Evolutionary conservation across 2,113 vertebrate species (phyloP).

Genomic region (Euleptes europaea): DNA sequence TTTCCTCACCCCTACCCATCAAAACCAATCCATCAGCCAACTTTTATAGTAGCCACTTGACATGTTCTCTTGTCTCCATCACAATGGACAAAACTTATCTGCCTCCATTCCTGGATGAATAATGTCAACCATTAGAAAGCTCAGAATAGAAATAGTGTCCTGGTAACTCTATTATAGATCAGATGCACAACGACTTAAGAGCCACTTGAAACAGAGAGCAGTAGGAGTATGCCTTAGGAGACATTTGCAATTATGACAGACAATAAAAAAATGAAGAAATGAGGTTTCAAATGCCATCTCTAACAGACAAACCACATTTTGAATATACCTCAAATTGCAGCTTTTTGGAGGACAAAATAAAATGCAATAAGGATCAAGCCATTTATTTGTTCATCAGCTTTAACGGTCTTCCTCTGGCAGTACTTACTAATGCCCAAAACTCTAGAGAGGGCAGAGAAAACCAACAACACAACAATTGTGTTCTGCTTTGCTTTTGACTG

Average conservation of each 20-base stretch:
- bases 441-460: background rate
- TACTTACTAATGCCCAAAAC: background rate
- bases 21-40: background rate
- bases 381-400: background rate
- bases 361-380: rapidly evolving
- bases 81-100: background rate
- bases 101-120: conserved; percentile 2
- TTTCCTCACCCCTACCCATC: background rate
- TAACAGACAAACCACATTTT: background rate
- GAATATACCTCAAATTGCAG: background rate
- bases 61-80: background rate
- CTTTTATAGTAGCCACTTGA: rapidly evolving
- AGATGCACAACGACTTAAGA: background rate
- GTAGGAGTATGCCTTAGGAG: conserved; percentile 5
- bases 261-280: conserved; percentile 12
- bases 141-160: background rate
- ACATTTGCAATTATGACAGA: conserved; percentile 12
- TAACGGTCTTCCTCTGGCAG: rapidly evolving
- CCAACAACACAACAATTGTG: rapidly evolving
- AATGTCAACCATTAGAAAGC: background rate
- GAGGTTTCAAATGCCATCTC: background rate
- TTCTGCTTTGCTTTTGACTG: background rate
- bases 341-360: background rate
- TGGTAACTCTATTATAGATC: conserved; percentile 26
- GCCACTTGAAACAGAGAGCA: background rate